Evolutionary conservation across 2,113 vertebrate genomes (phyloP), one percentile per base, ranked within the genome.

Genomic region (Dipodomys ordii): DNA sequence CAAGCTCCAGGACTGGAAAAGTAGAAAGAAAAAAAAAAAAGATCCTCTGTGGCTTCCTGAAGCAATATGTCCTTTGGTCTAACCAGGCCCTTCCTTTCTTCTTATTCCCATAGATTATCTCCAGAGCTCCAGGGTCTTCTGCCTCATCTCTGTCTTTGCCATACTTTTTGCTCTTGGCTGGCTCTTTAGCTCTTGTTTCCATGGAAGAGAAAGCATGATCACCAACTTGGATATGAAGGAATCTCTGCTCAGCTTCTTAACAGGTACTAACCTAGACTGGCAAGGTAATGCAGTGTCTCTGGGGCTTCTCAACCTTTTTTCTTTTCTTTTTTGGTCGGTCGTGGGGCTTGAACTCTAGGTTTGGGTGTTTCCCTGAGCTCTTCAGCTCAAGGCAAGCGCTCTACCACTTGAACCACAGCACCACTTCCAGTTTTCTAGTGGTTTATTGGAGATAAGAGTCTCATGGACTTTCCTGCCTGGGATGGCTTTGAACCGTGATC

Each of bases 221-320:
- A 9, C 53, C 46, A 79, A 91, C n/a, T 82, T 96, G 87, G 97
- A 96, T 87, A 83, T 94, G 91, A 96, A 92, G 93, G 20, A 95
- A 44, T 93, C 95, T 87, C n/a, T 84, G 27, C 91, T 96, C 81
- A 94, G 53, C 90, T 96, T 97, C 93, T 67, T 27, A 72, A 91
- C 97, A 97, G 97, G 96, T 96, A 96, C 85, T 94, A 46, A 93
- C 46, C 64, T 62, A 88, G 62, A 68, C 39, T 30, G 30, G 44
- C 27, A 73, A 23, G 73, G 23, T 68, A 80, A 85, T 25, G 2
- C 77, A 27, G 25, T 64, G 39, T 77, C 46, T 90, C 74, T 53
- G 6, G 90, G 71, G 30, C 7, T n/a, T 62, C 74, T n/a, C 53
- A 28, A 25, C 23, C 7, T n/a, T 5, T 15, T n/a, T 19, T 71